Conservation (phyloP, 2,113 vertebrate genomes). For the Calidris pugnax region DNA sequence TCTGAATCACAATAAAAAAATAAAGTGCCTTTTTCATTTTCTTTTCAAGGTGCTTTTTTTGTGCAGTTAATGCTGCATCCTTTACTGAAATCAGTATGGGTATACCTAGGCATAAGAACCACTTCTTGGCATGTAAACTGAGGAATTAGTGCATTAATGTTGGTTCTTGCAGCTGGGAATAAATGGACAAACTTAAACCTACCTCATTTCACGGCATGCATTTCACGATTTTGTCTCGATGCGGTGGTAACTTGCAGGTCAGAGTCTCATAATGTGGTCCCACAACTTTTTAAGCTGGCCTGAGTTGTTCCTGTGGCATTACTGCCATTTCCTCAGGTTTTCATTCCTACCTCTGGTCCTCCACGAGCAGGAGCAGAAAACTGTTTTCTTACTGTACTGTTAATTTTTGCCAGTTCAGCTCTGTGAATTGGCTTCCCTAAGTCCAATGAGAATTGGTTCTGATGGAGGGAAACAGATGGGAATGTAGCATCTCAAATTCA, state of each 20-base stretch:
- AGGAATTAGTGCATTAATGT: background rate
- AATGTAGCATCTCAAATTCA: background rate
- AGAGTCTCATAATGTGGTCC: fast-evolving
- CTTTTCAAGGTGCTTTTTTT: background rate
- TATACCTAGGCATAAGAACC: background rate
- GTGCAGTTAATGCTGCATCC: background rate
- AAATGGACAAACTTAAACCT: background rate
- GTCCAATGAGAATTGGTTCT: background rate
- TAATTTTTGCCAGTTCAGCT: background rate
- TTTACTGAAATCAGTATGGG: background rate
- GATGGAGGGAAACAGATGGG: background rate
- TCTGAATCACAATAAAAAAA: background rate
- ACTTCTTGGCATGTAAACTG: background rate
- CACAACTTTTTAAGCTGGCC: background rate
- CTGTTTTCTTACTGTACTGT: background rate
- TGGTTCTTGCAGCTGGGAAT: background rate
- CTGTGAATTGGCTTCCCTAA: background rate
- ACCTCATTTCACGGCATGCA: fast-evolving
- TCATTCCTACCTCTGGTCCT: background rate
- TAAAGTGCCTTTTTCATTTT: background rate
- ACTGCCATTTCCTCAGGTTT: fast-evolving
- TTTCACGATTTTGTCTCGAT: fast-evolving
- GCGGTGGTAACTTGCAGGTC: background rate
- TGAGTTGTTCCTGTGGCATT: background rate
- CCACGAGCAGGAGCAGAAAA: background rate